Percentiles rank a stretch among this genome's conserved stretches.
These are phyloP conservation scores for Acanthurus leucopareius DNA, from an alignment of 2,797 vertebrate species.

Conservation along the genomic window DNA sequence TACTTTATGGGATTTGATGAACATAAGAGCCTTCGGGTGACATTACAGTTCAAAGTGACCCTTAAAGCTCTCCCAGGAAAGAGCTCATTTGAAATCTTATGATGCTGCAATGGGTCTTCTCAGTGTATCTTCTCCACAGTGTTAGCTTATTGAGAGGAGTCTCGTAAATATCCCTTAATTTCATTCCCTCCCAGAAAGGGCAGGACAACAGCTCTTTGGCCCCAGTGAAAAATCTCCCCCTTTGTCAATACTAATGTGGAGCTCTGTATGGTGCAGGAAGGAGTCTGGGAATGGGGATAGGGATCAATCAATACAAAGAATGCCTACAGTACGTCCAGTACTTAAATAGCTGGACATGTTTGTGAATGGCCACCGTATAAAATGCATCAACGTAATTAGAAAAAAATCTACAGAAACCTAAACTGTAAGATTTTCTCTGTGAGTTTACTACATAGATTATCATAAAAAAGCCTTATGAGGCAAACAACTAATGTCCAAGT, in stretches of 20 bases:
- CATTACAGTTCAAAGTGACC: constrained; percentile 61
- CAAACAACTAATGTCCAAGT: neutral
- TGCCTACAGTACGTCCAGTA: neutral
- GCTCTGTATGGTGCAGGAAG: neutral
- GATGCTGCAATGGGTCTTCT: constrained; percentile 32
- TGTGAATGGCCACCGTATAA: neutral
- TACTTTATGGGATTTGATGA: constrained; percentile 52
- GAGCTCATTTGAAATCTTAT: constrained; percentile 50
- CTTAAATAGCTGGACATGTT: constrained; percentile 9
- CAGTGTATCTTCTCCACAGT: constrained; percentile 21
- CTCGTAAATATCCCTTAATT: constrained; percentile 64
- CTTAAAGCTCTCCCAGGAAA: constrained; percentile 39
- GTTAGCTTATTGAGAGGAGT: constrained; percentile 22
- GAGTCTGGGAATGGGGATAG: neutral
- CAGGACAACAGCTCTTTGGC: constrained; percentile 42
- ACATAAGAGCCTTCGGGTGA: constrained; percentile 51
- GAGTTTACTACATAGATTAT: no score
- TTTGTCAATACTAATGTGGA: constrained; percentile 33
- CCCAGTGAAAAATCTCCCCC: constrained; percentile 36
- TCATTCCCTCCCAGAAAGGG: constrained; percentile 61
- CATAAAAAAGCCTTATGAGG: no score
- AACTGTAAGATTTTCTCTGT: neutral
- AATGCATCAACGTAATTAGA: neutral
- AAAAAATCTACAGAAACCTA: neutral
- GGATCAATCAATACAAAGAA: constrained; percentile 23